These are phyloP conservation scores for Platichthys flesus DNA, from an alignment of 2,113 vertebrate genomes.

Conservation along the genomic window DNA sequence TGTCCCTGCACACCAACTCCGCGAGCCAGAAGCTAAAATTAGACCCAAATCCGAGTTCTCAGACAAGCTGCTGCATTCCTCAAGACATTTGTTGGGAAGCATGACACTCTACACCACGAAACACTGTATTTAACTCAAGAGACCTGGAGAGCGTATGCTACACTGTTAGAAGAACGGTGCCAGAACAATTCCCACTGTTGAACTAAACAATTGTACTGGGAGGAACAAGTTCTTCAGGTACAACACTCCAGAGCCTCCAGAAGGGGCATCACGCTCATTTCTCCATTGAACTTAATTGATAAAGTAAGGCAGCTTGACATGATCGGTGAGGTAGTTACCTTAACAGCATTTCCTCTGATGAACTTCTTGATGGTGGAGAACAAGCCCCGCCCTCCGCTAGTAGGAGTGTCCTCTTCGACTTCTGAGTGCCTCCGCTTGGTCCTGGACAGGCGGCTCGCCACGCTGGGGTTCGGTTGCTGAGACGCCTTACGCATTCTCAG, in stretches of 20 bases:
- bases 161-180: conserved; percentile 1
- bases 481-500: conserved; percentile 97
- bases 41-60: conserved; percentile 74
- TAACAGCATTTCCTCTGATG: conserved; percentile 82
- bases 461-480: conserved; percentile 90
- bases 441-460: conserved; percentile 83
- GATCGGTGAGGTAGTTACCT: conserved; percentile 83
- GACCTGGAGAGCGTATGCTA: conserved; percentile 37
- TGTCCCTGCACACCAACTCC: conserved; percentile 73
- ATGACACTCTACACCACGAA: conserved; percentile 75
- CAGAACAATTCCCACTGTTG: conserved; percentile 3
- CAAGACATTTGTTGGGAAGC: conserved; percentile 75
- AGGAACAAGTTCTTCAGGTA: background rate
- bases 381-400: conserved; percentile 73
- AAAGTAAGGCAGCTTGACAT: background rate
- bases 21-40: conserved; percentile 80
- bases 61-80: conserved; percentile 81
- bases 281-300: background rate
- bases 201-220: background rate
- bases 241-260: background rate
- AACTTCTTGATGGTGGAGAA: conserved; percentile 84
- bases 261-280: background rate
- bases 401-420: conserved; percentile 77
- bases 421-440: conserved; percentile 90
- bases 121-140: conserved; percentile 60